Evolutionary conservation across 2,797 vertebrate species (phyloP).

Genomic region (Enteromius mattozi): DNA sequence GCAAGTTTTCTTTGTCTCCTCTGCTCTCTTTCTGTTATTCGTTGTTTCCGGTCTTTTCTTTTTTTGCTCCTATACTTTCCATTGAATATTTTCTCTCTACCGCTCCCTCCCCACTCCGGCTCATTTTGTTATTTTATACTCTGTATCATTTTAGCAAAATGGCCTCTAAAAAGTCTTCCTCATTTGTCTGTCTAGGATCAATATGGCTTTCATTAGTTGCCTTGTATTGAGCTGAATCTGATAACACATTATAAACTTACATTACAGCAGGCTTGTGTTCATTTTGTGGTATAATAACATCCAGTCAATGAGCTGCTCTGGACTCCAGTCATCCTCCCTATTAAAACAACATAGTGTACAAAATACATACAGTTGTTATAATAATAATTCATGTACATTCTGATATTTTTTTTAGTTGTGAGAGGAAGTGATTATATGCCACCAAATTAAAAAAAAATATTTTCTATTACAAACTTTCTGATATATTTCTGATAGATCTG

Average conservation of each 20-base stretch:
- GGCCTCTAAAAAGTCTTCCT: slow-evolving; percentile 1
- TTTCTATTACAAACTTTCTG: no score
- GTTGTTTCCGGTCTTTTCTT: slow-evolving; percentile 3
- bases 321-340: slow-evolving; percentile 17
- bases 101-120: not conserved
- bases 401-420: not conserved
- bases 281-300: slow-evolving; percentile 25
- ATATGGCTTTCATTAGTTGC: slow-evolving; percentile 42
- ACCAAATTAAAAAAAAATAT: not conserved
- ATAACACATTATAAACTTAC: slow-evolving; percentile 20
- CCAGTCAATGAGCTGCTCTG: slow-evolving; percentile 10
- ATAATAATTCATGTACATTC: not conserved
- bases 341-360: not conserved
- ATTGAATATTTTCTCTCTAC: not conserved
- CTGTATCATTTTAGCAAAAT: slow-evolving; percentile 30
- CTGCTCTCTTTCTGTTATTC: slow-evolving; percentile 35
- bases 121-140: slow-evolving; percentile 13
- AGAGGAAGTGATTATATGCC: not conserved
- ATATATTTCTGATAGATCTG: no score
- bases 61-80: not conserved
- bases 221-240: slow-evolving; percentile 37
- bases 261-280: slow-evolving; percentile 36
- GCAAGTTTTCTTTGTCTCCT: slow-evolving; percentile 50
- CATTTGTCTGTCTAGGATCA: slow-evolving; percentile 20
- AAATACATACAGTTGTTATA: not conserved